These are phyloP conservation scores for Agapornis roseicollis DNA, from an alignment of 2,113 vertebrate species.

Conservation along the genomic window DNA sequence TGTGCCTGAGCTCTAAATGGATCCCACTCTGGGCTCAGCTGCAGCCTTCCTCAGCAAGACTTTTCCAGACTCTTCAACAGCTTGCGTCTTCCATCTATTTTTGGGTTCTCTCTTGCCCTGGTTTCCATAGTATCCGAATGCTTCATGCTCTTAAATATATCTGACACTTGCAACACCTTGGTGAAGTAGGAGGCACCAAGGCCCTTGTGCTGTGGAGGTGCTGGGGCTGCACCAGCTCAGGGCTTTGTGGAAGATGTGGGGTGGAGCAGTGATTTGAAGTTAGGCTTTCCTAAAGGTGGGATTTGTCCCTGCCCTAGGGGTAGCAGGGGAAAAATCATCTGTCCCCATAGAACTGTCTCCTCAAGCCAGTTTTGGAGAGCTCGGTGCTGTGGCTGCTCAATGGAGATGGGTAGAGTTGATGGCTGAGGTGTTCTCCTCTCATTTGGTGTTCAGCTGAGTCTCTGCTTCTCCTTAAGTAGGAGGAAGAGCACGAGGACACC, in stretches of 20 bases:
- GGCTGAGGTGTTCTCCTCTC: neutral
- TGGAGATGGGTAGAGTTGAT: neutral
- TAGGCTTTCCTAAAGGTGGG: neutral
- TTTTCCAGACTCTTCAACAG: conserved; percentile 48
- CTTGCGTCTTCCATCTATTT: conserved; percentile 47
- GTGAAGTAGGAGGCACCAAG: conserved; percentile 36
- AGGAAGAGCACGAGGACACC: neutral
- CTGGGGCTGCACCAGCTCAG: neutral
- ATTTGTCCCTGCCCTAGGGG: neutral
- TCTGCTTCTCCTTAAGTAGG: neutral
- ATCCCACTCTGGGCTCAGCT: conserved; percentile 18
- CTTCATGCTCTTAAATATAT: conserved; percentile 52
- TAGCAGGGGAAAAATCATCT: neutral
- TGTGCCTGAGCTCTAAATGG: conserved; percentile 1
- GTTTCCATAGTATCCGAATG: conserved; percentile 62
- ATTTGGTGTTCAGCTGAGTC: neutral
- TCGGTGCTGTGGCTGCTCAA: neutral
- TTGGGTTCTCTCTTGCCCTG: conserved; percentile 46
- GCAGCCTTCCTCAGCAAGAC: conserved; percentile 36
- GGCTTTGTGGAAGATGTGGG: neutral
- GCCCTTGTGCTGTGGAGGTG: neutral
- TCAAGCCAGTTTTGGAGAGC: neutral
- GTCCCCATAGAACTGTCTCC: neutral
- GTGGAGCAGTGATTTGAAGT: neutral
- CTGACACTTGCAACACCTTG: conserved; percentile 47